Conservation (phyloP, 2,113 vertebrate species). For the Heliornis fulica region DNA sequence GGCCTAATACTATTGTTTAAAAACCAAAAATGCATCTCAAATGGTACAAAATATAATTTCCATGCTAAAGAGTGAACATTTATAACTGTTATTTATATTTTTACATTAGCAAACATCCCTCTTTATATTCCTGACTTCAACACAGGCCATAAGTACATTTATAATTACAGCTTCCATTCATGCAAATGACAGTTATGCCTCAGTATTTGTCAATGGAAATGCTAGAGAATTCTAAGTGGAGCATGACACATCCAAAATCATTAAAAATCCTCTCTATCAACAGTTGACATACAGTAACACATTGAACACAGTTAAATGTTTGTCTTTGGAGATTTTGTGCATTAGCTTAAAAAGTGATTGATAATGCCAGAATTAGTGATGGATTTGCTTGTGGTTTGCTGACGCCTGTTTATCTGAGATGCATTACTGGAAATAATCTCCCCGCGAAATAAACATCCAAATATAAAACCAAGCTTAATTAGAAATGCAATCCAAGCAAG, state of each 20-base stretch:
- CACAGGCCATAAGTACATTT: slow-evolving; percentile 8
- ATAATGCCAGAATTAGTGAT: neutral
- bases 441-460: neutral
- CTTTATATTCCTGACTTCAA: slow-evolving; percentile 5
- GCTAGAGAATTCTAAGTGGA: slow-evolving; percentile 5
- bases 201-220: slow-evolving; percentile 32
- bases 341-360: neutral
- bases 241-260: slow-evolving; percentile 15
- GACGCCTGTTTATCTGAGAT: neutral
- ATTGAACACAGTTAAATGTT: neutral
- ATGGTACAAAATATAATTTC: neutral
- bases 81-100: slow-evolving; percentile 6
- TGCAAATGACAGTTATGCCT: slow-evolving; percentile 34
- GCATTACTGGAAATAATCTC: slow-evolving; percentile 20
- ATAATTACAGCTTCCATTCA: slow-evolving; percentile 50
- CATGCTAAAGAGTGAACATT: neutral
- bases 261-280: slow-evolving; percentile 30
- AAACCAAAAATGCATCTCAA: neutral
- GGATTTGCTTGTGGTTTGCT: neutral
- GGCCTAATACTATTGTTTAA: neutral
- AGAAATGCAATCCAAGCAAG: neutral
- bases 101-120: neutral
- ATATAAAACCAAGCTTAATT: neutral
- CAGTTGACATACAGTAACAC: neutral
- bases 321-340: neutral